Evolutionary conservation across 1,140 invertebrate species (phyloP), one percentile per base, ranked within the genome.

Genomic region (Zaprionus ghesquierei): DNA sequence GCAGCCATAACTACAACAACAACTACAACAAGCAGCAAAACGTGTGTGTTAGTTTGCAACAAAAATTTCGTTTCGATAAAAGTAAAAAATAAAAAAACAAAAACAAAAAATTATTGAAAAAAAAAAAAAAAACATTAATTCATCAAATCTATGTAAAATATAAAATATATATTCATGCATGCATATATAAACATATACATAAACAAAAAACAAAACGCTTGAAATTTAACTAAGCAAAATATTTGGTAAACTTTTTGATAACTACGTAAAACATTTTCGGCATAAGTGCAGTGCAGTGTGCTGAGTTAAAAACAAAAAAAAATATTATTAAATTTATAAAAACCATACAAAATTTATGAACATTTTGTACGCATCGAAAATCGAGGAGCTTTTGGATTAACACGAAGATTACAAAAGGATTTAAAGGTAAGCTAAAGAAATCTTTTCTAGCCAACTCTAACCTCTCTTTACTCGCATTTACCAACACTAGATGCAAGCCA

Each of bases 11-110:
- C 38, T 58, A 70, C 64, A 79, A 65, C 77, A 75, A 71, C 68
- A 65, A 75, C 62, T 62, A 74, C 66, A 68, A 64, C 51, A 70
- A 81, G 65, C 74, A 81, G 74, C 65, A 81, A 50, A 82, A 70
- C 70, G 87, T 90, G 82, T 85, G 89, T 90, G 89, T 90, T 89
- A 90, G 89, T 90, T 90, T 90, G 89, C 89, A 90, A n/a, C 90
- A 90, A 90, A 90, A 90, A 90, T 90, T 90, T 90, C 89, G 89
- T 90, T 90, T 90, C 89, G 89, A 90, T 86, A 80, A 72, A 69
- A 66, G 69, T 69, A 66, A 33, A 72, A 75, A 81, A 65, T 15
- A 69, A 73, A 75, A 72, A 75, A 63, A 1, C 6, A 29, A 29
- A 69, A 73, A 75, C 69, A 75, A 63, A 1, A 29, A 29, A 29